Conservation (phyloP, 2,888 invertebrate species). For the Blera fallax region DNA sequence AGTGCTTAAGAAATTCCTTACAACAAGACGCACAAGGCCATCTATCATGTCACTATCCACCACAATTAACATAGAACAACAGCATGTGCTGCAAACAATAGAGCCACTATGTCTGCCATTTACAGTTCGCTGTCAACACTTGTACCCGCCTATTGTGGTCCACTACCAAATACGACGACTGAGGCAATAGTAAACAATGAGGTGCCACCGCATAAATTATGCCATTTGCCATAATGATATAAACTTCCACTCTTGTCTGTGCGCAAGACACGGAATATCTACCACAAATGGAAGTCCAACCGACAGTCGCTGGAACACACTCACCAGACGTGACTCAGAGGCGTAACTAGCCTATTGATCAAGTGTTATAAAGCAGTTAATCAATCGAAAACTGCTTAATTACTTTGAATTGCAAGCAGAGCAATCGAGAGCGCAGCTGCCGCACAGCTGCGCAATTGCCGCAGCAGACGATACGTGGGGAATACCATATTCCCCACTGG, state of each 20-base stretch:
- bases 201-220: constrained; percentile 61
- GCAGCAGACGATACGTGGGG: constrained; percentile 6
- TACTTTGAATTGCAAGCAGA: constrained; percentile 32
- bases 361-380: constrained; percentile 51
- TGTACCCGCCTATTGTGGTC: constrained; percentile 42
- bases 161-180: constrained; percentile 30
- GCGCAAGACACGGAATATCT: background rate
- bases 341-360: constrained; percentile 47
- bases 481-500: constrained; percentile 23
- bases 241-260: constrained; percentile 9
- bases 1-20: no score
- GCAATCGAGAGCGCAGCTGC: constrained; percentile 23
- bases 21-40: background rate
- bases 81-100: constrained; percentile 28
- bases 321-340: constrained; percentile 20
- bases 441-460: background rate
- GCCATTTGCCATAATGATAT: constrained; percentile 49
- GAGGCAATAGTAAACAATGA: constrained; percentile 36
- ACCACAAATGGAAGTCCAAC: constrained; percentile 34
- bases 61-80: constrained; percentile 22
- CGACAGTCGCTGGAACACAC: background rate
- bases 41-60: constrained; percentile 19
- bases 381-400: constrained; percentile 69
- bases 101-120: constrained; percentile 31
- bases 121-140: constrained; percentile 54